Evolutionary conservation across 35 echinoderm and acorn worm genomes (phyloP).

Genomic region (Lytechinus variegatus): DNA sequence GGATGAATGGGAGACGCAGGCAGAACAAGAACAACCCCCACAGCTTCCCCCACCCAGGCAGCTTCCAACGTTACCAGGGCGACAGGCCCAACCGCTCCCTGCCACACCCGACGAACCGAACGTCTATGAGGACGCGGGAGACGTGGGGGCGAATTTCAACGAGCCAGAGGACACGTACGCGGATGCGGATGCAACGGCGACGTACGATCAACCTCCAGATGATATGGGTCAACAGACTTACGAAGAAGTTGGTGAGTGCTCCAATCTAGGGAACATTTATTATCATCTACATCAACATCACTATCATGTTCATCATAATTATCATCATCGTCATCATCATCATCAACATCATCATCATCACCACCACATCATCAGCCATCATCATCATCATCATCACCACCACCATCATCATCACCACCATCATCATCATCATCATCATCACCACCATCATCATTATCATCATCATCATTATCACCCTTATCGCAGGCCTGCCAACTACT

Average conservation of each 20-base stretch:
- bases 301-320: too few species aligned
- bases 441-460: too few species aligned
- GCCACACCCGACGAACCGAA: constrained; percentile 40
- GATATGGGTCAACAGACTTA: constrained; percentile 52
- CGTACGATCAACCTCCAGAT: constrained; percentile 47
- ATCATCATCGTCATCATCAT: too few species aligned
- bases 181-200: constrained; percentile 36
- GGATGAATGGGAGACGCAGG: constrained; percentile 46
- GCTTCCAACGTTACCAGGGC: background rate
- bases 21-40: constrained; percentile 53
- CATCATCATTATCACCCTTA: too few species aligned
- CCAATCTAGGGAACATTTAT: background rate
- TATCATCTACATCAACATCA: too few species aligned
- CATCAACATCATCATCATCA: too few species aligned
- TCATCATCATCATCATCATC: too few species aligned
- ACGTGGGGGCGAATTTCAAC: background rate
- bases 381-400: too few species aligned
- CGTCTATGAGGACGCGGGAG: constrained; percentile 50
- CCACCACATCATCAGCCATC: too few species aligned
- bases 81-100: constrained; percentile 51
- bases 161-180: constrained; percentile 53
- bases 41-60: constrained; percentile 56
- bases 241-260: constrained; percentile 62
- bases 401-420: too few species aligned
- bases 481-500: too few species aligned